phyloP scores from a whole-genome alignment of 2,797 vertebrate genomes.

The Buceros bicornis region DNA sequence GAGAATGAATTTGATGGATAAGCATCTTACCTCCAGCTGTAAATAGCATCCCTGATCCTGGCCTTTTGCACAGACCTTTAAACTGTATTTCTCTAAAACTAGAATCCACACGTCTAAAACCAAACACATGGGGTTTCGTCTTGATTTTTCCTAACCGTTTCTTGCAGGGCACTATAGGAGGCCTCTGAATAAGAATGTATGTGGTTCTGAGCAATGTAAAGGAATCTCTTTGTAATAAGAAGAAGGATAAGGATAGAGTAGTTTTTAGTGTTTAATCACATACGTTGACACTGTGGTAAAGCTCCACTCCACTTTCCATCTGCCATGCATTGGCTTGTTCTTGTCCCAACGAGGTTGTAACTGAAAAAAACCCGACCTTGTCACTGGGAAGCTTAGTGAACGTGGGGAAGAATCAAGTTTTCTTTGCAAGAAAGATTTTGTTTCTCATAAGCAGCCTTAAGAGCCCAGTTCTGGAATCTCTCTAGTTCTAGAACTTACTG shows the following conservation, averaged over 20 bases:
- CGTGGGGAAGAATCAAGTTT: neutral
- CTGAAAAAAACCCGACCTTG: constrained; percentile 72
- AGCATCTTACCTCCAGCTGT: constrained; percentile 28
- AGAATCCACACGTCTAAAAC: neutral
- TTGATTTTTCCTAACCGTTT: neutral
- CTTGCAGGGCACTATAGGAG: neutral
- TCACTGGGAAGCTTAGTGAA: neutral
- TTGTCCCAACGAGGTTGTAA: constrained; percentile 85
- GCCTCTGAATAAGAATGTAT: neutral
- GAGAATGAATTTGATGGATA: constrained; percentile 20
- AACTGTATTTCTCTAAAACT: constrained; percentile 4
- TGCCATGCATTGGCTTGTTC: constrained; percentile 83
- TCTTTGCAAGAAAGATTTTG: neutral
- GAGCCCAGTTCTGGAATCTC: neutral
- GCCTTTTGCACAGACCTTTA: constrained; percentile 22
- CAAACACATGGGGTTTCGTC: neutral
- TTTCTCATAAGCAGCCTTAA: neutral
- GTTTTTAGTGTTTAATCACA: neutral
- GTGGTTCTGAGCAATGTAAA: neutral
- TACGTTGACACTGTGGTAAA: constrained; percentile 87
- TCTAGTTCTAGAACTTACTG: neutral
- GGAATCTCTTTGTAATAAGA: neutral
- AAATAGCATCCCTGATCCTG: constrained; percentile 51
- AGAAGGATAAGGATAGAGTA: neutral
- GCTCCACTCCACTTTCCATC: constrained; percentile 85